phyloP scores from a whole-genome alignment of 2,888 invertebrate genomes.

The Drosophila cracens region DNA sequence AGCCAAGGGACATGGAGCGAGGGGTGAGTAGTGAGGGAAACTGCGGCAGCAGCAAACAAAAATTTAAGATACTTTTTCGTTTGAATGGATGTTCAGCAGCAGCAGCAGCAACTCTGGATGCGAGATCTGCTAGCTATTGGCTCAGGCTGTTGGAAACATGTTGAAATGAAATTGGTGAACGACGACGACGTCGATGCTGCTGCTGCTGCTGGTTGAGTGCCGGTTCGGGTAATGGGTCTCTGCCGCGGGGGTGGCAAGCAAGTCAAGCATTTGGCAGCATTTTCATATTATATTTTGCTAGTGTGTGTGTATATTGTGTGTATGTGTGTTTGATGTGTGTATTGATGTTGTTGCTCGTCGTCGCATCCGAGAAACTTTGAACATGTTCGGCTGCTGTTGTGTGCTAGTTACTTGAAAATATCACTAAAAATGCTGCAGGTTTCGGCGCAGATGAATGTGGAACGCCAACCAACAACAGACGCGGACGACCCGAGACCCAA shows the following conservation, averaged over 20 bases:
- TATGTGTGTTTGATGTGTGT: constrained; percentile 31
- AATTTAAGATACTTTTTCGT: constrained; percentile 79
- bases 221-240: constrained; percentile 66
- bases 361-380: constrained; percentile 75
- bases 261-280: constrained; percentile 73
- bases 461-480: constrained; percentile 51
- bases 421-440: constrained; percentile 70
- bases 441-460: constrained; percentile 64
- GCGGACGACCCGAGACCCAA: constrained; percentile 40
- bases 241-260: constrained; percentile 65
- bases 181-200: constrained; percentile 54
- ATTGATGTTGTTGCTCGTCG: constrained; percentile 44
- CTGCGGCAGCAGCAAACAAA: constrained; percentile 58
- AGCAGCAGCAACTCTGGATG: constrained; percentile 41
- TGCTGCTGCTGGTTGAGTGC: constrained; percentile 50
- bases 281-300: constrained; percentile 65
- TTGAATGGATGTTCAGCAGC: constrained; percentile 52
- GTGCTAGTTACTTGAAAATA: constrained; percentile 77
- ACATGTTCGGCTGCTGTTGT: constrained; percentile 69
- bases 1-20: neutral
- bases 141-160: constrained; percentile 72
- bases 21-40: constrained; percentile 6
- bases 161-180: constrained; percentile 78
- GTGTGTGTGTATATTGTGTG: constrained; percentile 37
- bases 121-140: constrained; percentile 67